Percentiles rank a stretch among this genome's conserved stretches.
Evolutionary conservation across 2,888 invertebrate genomes (phyloP).

Genomic region (Esperia sulphurella): DNA sequence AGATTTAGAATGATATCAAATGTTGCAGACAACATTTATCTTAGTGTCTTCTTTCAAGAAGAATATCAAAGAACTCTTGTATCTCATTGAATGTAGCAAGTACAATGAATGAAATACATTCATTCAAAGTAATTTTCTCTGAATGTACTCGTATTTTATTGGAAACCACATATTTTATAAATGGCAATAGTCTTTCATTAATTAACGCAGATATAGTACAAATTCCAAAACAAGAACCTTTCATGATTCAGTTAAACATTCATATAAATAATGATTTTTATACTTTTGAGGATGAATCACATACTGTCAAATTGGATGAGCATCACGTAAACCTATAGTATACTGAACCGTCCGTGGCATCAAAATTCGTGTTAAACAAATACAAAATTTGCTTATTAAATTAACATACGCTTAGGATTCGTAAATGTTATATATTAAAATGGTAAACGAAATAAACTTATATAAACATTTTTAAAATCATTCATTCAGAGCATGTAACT

Average conservation of each 20-base stretch:
- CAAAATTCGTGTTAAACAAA: constrained; percentile 6
- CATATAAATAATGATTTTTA: too few relatives aligned
- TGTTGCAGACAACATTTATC: neutral
- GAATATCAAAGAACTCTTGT: neutral
- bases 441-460: neutral
- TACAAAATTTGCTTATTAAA: constrained; percentile 4
- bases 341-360: too few relatives aligned
- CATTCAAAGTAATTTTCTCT: neutral
- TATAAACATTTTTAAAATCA: neutral
- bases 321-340: too few relatives aligned
- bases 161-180: too few relatives aligned
- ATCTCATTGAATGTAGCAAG: neutral
- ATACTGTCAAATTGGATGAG: too few relatives aligned
- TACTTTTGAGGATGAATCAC: too few relatives aligned
- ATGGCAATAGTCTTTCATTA: too few relatives aligned
- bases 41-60: neutral
- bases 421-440: neutral
- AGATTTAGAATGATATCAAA: neutral
- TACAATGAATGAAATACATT: neutral
- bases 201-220: too few relatives aligned
- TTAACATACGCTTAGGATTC: constrained; percentile 1
- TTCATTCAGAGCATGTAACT: neutral
- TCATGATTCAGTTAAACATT: too few relatives aligned
- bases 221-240: too few relatives aligned
- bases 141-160: neutral